These are phyloP conservation scores for Leguminivora glycinivorella DNA, from an alignment of 1,140 invertebrate species.

Conservation along the genomic window DNA sequence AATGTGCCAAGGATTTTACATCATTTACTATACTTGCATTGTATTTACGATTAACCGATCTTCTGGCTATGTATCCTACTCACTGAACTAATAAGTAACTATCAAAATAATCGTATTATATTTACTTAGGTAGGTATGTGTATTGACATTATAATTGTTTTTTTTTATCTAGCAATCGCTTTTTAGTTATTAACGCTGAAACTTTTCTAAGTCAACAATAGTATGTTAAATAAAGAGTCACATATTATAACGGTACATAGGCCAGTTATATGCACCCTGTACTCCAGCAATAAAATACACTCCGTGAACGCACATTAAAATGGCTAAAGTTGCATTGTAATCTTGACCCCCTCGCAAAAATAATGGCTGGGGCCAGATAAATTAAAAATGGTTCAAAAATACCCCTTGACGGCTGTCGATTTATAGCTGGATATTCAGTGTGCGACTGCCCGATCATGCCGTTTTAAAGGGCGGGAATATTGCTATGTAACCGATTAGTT, in stretches of 20 bases:
- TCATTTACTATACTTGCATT: conserved; percentile 40
- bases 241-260: not conserved
- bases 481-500: too few species aligned
- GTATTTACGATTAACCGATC: not conserved
- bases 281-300: conserved; percentile 65
- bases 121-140: too few species aligned
- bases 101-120: not conserved
- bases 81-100: not conserved
- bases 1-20: conserved; percentile 51
- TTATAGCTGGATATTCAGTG: conserved; percentile 37
- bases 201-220: too few species aligned
- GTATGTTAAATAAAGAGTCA: not conserved
- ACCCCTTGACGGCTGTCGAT: conserved; percentile 59
- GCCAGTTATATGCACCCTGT: not conserved
- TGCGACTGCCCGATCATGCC: not conserved
- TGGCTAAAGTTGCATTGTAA: conserved; percentile 47
- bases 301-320: conserved; percentile 49
- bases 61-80: not conserved
- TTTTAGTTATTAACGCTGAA: too few species aligned
- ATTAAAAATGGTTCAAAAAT: conserved; percentile 76
- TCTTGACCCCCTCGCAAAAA: conserved; percentile 70
- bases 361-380: conserved; percentile 73
- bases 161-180: too few species aligned
- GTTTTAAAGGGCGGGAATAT: conserved; percentile 1
- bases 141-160: too few species aligned